Conservation (phyloP, 2,888 invertebrate species). For the Sthenelais limicola region DNA sequence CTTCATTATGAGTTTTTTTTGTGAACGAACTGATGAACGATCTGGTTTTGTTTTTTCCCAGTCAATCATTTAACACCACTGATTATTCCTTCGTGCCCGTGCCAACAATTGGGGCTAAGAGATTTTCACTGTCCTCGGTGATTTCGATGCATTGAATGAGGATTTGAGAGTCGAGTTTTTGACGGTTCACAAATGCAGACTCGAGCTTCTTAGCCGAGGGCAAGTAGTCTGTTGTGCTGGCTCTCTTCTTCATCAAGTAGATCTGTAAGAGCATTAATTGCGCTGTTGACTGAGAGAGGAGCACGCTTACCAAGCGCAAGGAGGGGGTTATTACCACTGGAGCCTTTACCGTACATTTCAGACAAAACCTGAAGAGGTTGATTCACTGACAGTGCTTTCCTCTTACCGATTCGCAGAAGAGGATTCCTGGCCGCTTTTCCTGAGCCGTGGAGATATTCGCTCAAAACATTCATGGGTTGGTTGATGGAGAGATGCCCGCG, state of each 20-base stretch:
- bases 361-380: slow-evolving; percentile 16
- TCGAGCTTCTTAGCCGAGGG: not conserved
- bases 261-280: slow-evolving; percentile 1
- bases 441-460: not conserved
- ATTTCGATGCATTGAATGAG: no score
- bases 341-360: slow-evolving; percentile 8
- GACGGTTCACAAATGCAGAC: no score
- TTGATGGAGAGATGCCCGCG: slow-evolving; percentile 13
- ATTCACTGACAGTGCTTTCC: slow-evolving; percentile 28
- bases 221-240: slow-evolving; percentile 7
- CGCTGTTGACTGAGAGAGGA: slow-evolving; percentile 25
- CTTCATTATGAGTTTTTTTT: no score
- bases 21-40: no score
- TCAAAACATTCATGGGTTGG: slow-evolving; percentile 4
- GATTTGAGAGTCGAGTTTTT: no score
- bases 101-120: no score
- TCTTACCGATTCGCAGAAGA: not conserved
- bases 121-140: no score
- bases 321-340: not conserved
- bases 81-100: no score
- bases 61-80: no score
- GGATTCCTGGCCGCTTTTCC: not conserved
- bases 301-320: slow-evolving; percentile 14
- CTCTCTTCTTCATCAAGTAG: not conserved
- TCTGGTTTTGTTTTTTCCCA: no score